Evolutionary conservation across 2,113 vertebrate species (phyloP).

Genomic region (Misgurnus mizolepis): DNA sequence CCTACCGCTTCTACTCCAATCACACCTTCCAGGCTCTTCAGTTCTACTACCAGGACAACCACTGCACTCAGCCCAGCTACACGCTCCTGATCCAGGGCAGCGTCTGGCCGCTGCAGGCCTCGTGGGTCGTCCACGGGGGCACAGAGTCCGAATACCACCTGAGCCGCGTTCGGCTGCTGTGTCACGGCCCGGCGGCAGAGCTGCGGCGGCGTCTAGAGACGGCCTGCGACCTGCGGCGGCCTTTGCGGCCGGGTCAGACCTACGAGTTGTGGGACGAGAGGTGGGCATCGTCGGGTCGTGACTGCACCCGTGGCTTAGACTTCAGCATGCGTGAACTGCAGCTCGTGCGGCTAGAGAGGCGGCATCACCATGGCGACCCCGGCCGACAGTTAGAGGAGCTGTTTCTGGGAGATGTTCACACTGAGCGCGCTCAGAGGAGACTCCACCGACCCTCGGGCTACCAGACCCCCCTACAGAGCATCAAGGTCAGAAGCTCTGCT

Average conservation of each 20-base stretch:
- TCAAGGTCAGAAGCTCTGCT: constrained; percentile 73
- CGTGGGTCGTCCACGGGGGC: constrained; percentile 85
- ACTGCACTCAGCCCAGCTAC: constrained; percentile 81
- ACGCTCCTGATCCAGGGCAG: constrained; percentile 80
- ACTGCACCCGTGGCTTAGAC: constrained; percentile 80
- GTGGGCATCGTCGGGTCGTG: constrained; percentile 71
- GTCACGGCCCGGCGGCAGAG: constrained; percentile 69
- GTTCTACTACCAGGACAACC: constrained; percentile 83
- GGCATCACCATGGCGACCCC: constrained; percentile 81
- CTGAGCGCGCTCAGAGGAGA: constrained; percentile 79
- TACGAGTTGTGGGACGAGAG: constrained; percentile 81
- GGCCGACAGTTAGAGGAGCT: constrained; percentile 45
- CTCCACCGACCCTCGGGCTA: constrained; percentile 85
- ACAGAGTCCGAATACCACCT: constrained; percentile 84
- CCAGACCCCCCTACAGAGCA: constrained; percentile 83
- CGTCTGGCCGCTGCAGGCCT: constrained; percentile 82
- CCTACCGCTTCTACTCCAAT: constrained; percentile 83
- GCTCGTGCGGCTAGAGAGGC: constrained; percentile 84
- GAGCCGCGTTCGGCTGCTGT: constrained; percentile 75
- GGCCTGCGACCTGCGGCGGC: constrained; percentile 64
- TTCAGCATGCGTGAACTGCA: constrained; percentile 88
- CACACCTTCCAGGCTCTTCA: constrained; percentile 84
- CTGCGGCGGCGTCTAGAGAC: constrained; percentile 75
- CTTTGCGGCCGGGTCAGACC: constrained; percentile 75
- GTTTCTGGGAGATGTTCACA: constrained; percentile 71